Conservation (phyloP, 2,797 vertebrate species). For the Sebastes trivittatus region DNA sequence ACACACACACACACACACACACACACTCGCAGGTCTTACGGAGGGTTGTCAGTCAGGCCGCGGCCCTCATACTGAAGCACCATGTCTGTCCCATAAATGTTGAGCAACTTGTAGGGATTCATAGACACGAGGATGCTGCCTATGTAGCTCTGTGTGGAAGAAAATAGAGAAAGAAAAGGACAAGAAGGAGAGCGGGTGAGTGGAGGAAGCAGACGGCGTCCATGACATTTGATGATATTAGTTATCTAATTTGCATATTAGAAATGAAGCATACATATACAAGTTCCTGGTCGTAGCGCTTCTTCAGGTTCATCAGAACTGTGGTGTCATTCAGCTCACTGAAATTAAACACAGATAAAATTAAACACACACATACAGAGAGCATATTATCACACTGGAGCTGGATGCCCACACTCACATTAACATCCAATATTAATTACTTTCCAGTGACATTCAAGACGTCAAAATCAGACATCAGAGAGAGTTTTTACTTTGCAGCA, state of each 20-base stretch:
- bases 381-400: slow-evolving; percentile 20
- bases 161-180: slow-evolving; percentile 4
- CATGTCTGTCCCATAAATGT: slow-evolving; percentile 93
- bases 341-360: slow-evolving; percentile 57
- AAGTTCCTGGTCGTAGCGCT: slow-evolving; percentile 90
- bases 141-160: slow-evolving; percentile 89
- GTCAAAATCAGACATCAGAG: not conserved
- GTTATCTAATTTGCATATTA: slow-evolving; percentile 13
- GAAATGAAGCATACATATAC: slow-evolving; percentile 87
- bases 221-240: slow-evolving; percentile 9
- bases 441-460: slow-evolving; percentile 35
- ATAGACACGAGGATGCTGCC: slow-evolving; percentile 95
- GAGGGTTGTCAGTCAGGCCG: slow-evolving; percentile 92
- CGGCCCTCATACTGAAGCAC: slow-evolving; percentile 91
- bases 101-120: slow-evolving; percentile 93
- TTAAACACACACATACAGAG: slow-evolving; percentile 11
- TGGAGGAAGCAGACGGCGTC: not conserved
- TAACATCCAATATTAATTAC: slow-evolving; percentile 27
- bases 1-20: slow-evolving; percentile 2
- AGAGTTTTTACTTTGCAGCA: not conserved
- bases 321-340: slow-evolving; percentile 94
- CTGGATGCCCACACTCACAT: slow-evolving; percentile 17
- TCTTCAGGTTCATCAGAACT: slow-evolving; percentile 92
- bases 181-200: slow-evolving; percentile 14
- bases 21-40: slow-evolving; percentile 84